Evolutionary conservation across 1,140 invertebrate species (phyloP).

Genomic region (Ylistrum balloti): DNA sequence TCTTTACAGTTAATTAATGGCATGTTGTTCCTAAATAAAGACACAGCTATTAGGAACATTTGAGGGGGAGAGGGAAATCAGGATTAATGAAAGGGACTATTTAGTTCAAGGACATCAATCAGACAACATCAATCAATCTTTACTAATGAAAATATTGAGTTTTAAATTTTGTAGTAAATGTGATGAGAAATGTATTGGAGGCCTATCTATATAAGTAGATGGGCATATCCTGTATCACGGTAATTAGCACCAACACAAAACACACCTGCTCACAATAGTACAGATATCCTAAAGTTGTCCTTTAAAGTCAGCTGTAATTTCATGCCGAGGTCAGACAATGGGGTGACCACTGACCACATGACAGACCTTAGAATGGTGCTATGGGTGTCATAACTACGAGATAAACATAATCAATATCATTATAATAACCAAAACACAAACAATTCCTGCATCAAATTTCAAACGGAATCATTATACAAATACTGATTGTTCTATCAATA

Average conservation of each 20-base stretch:
- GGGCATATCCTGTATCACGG: not conserved
- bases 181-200: not conserved
- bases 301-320: not conserved
- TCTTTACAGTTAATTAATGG: no score
- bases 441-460: not conserved
- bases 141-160: not conserved
- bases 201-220: not conserved
- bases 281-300: not conserved
- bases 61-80: not conserved
- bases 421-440: not conserved
- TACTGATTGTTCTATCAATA: not conserved
- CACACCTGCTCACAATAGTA: not conserved
- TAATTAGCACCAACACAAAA: not conserved
- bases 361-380: not conserved
- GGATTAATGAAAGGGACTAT: not conserved
- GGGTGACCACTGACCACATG: not conserved
- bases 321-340: no score
- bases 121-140: not conserved
- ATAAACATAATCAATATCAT: not conserved
- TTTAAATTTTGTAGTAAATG: not conserved
- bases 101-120: not conserved
- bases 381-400: not conserved
- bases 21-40: no score
- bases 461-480: not conserved
- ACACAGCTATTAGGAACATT: not conserved